phyloP scores from a whole-genome alignment of 2,797 vertebrate genomes.

The Streptopelia turtur region DNA sequence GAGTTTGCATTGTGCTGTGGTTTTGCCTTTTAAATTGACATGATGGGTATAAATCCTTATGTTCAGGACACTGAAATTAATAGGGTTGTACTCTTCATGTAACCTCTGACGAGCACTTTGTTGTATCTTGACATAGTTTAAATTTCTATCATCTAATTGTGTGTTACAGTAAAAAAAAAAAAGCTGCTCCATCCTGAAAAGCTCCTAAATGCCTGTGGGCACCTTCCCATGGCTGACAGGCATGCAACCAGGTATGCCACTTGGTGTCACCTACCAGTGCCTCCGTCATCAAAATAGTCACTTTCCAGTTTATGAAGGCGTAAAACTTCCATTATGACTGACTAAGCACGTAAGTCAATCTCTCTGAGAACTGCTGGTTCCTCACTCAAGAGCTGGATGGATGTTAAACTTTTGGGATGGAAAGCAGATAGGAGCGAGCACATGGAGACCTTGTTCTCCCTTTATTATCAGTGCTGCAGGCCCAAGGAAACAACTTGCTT shows the following conservation, averaged over 20 bases:
- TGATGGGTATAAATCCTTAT: accelerated
- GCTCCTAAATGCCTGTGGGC: neutral
- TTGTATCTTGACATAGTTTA: neutral
- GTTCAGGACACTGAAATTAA: neutral
- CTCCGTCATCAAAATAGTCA: neutral
- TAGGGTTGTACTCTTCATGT: neutral
- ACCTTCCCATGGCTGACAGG: neutral
- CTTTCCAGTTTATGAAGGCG: neutral
- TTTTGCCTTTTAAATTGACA: neutral
- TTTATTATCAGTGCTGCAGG: neutral
- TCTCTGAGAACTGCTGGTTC: neutral
- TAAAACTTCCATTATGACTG: neutral
- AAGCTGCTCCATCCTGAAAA: neutral
- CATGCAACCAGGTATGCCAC: neutral
- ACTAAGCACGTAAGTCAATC: neutral
- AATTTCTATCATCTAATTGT: neutral
- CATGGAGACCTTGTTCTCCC: neutral
- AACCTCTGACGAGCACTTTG: neutral
- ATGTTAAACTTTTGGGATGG: neutral
- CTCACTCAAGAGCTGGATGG: neutral
- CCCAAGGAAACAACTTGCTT: neutral
- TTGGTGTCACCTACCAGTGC: neutral
- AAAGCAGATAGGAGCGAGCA: neutral
- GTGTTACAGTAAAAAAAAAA: neutral
- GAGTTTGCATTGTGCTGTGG: neutral